Percentiles rank a stretch among this genome's conserved stretches.
phyloP scores from a whole-genome alignment of 1,140 invertebrate genomes.

The Delia radicum region DNA sequence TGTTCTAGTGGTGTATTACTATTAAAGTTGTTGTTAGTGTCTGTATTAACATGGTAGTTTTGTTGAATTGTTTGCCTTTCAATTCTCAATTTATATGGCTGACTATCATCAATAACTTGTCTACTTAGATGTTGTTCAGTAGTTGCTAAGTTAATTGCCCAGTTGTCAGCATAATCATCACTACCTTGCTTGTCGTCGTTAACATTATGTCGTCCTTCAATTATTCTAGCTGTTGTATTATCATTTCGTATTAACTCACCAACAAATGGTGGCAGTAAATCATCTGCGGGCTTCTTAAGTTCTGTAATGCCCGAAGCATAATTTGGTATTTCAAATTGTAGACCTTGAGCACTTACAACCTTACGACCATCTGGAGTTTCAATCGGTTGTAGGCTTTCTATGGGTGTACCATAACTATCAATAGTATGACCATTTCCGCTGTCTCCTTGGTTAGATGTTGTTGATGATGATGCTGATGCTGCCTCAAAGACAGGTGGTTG shows the following conservation, averaged over 20 bases:
- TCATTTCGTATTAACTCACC: constrained; percentile 47
- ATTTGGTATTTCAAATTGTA: constrained; percentile 53
- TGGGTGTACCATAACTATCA: constrained; percentile 54
- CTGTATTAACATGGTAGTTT: neutral
- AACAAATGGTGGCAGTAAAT: constrained; percentile 53
- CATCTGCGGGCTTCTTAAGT: constrained; percentile 47
- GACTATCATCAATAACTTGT: too few relatives aligned
- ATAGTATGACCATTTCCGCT: constrained; percentile 35
- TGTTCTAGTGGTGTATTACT: neutral
- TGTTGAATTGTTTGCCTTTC: neutral
- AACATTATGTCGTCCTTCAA: neutral
- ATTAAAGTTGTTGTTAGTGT: neutral
- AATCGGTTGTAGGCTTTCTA: constrained; percentile 45
- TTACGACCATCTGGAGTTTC: constrained; percentile 52
- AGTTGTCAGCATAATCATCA: neutral
- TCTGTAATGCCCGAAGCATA: constrained; percentile 54
- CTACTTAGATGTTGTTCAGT: neutral
- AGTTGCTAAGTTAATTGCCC: neutral
- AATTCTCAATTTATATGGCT: too few relatives aligned
- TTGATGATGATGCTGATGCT: constrained; percentile 26
- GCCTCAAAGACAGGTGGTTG: constrained; percentile 43
- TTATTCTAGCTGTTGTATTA: constrained; percentile 4
- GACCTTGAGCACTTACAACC: constrained; percentile 49
- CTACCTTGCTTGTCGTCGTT: neutral
- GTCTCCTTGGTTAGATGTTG: constrained; percentile 40